Base-by-base conservation (phyloP, 2,888 invertebrate genomes). In the Ischnura elegans region DNA sequence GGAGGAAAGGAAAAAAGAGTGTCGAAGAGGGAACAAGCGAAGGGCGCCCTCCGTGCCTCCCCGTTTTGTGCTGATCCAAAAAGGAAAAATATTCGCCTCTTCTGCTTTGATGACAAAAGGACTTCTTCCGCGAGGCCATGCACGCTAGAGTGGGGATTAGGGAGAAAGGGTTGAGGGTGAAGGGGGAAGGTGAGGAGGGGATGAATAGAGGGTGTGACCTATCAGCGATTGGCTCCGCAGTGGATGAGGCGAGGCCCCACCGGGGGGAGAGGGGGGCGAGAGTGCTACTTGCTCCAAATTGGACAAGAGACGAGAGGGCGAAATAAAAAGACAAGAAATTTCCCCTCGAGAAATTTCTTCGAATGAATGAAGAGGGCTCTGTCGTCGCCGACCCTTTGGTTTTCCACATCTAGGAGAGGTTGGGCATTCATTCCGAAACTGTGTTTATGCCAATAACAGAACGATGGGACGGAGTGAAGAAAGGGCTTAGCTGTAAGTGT, bases 61-160 rank as follows among this genome's bases (percentile, higher is more conserved):
- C 87, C 87, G 87, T 51, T 87, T 87, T 55, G 87, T 87, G 87
- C 87, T 87, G 87, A 87, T 36, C 51, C 21, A 87, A 87, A 87
- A 55, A 61, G 42, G 51, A 87, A 51, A 61, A 36, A 87, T 36
- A 19, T 8, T 51, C 51, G 16, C 45, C 86, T 66, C 66, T 10
- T 76, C 86, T 45, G 5, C 86, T 86, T 86, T 86, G 86, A 86
- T 86, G 86, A 86, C 86, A 86, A 86, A 86, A 86, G 86, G 86
- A 86, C 46, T 86, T 86, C 76, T 76, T 76, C 46, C 86, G 46
- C 86, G 86, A 86, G n/a, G 86, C 46, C 86, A 42, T 55, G 43
- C 36, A 21, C 55, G 36, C 29, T 51, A 51, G 36, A 87, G 51
- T 87, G 87, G 42, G 87, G 42, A 43, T n/a, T 21, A 42, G 42